These are phyloP conservation scores for Medauroidea extradentata DNA, from an alignment of 1,140 invertebrate genomes.

Conservation along the genomic window DNA sequence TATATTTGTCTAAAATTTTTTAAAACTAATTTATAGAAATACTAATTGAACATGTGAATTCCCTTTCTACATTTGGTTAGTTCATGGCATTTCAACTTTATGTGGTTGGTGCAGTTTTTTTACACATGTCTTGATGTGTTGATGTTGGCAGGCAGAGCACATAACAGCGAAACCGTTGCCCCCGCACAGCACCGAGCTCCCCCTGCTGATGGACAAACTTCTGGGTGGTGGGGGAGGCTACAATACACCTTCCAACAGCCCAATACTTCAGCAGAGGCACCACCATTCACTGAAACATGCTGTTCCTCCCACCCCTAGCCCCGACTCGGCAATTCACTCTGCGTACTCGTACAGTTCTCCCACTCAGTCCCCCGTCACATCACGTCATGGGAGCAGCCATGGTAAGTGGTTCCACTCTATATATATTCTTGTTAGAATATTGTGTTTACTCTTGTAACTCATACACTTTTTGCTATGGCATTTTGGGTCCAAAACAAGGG, in stretches of 20 bases:
- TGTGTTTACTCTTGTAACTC: no score
- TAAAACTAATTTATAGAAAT: not conserved
- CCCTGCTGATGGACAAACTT: constrained; percentile 57
- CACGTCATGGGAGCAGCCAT: constrained; percentile 55
- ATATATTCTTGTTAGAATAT: not conserved
- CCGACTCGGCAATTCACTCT: constrained; percentile 81
- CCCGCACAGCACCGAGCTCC: constrained; percentile 42
- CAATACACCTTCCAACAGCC: constrained; percentile 21
- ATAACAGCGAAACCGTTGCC: not conserved
- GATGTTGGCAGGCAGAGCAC: no score
- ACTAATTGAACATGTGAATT: no score
- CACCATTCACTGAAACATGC: constrained; percentile 18
- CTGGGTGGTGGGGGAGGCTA: constrained; percentile 46
- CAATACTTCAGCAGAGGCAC: constrained; percentile 26
- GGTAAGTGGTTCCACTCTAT: constrained; percentile 1
- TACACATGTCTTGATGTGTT: no score
- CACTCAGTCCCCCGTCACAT: constrained; percentile 77
- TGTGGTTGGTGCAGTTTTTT: no score
- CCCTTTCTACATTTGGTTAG: no score
- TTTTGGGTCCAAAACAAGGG: no score
- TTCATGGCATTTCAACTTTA: no score
- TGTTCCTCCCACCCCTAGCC: constrained; percentile 64
- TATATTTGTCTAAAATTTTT: no score
- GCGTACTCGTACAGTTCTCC: constrained; percentile 69
- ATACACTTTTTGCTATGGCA: no score